Conservation (phyloP, 2,113 vertebrate genomes). For the Cochlearius cochlearius region DNA sequence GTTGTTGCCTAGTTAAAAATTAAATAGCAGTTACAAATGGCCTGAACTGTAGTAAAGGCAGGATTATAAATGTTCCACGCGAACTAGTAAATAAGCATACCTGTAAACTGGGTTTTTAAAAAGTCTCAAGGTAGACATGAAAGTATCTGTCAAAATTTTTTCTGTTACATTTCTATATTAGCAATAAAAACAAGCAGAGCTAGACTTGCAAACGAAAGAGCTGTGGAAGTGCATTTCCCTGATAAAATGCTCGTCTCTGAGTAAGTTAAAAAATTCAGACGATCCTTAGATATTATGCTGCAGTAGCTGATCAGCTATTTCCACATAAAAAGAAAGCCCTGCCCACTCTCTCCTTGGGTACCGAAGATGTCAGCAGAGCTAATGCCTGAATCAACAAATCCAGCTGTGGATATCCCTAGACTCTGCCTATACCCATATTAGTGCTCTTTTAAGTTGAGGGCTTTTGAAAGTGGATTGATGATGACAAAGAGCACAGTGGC, state of each 20-base stretch:
- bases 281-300: background rate
- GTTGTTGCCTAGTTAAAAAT: constrained; percentile 28
- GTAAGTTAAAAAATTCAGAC: background rate
- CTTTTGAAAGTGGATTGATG: background rate
- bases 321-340: constrained; percentile 5
- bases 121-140: background rate
- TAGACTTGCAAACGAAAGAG: background rate
- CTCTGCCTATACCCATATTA: background rate
- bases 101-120: background rate
- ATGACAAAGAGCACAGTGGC: constrained; percentile 8
- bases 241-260: background rate
- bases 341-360: background rate
- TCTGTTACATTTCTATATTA: background rate
- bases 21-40: constrained; percentile 21
- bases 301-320: constrained; percentile 1
- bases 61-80: background rate
- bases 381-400: constrained; percentile 19
- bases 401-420: background rate
- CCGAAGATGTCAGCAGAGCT: background rate
- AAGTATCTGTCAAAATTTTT: background rate
- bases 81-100: background rate
- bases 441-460: background rate
- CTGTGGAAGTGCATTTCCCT: background rate
- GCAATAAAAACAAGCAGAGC: background rate
- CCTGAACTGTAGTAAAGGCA: background rate